Base-by-base conservation (phyloP, 2,113 vertebrate genomes). In the Chionodraco myersi region DNA sequence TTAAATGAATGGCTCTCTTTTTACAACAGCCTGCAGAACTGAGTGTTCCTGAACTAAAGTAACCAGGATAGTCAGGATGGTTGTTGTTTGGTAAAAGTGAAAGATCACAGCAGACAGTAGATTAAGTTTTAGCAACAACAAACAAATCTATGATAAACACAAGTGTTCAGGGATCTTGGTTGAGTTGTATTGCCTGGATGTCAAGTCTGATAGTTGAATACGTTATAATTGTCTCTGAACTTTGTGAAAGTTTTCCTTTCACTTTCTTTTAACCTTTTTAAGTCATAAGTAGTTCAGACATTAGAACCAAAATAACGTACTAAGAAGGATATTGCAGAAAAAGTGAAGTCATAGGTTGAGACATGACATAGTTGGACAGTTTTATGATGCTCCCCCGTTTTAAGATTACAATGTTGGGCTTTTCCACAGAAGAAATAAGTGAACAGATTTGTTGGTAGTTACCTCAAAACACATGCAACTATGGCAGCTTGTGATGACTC, bases 41-140 rank as follows among this genome's bases (percentile, higher is more conserved):
- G 49, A 59, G 34, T 48, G 69, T 85, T 80, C 73, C 56, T 70
- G 52, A 49, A 10, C 12, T 23, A 47, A 10, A 6, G 21, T 57
- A 12, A 56, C 10, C 54, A 16, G 48, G n/a, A 58, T 16, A 52
- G 49, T 47, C 23, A 6, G 53, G 13, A 2, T 15, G 51, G 23
- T 72, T 63, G 15, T 45, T 47, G 12, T 82, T 69, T 69, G 34
- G 47, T 18, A 73, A 49, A 57, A 3, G 12, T 49, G 12, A 49
- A 47, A 83, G 16, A 47, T 51, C 23, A 61, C 11, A 30, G 14
- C 1, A 48, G n/a, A 64, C 3, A 51, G 61, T 14, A 59, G 16
- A 51, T 8, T 41, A 9, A 2, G 14, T 16, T 21, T 62, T 44
- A 59, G 49, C 30, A 54, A 6, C 36, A 51, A 9, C 14, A 51